Evolutionary conservation across 2,797 vertebrate genomes (phyloP).

Genomic region (Helicolenus hilgendorfi): DNA sequence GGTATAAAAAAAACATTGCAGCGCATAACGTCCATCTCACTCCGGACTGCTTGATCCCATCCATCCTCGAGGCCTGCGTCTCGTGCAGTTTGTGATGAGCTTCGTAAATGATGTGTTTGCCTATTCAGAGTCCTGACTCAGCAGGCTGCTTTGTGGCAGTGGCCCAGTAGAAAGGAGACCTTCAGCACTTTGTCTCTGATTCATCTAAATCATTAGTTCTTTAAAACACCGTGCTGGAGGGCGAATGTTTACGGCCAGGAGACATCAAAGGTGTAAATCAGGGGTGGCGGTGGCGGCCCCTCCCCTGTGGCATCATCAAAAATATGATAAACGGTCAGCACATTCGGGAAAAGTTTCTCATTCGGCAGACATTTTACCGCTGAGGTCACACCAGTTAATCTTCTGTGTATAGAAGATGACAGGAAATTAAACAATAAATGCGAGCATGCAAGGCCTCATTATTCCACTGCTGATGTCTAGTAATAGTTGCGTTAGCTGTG

Average conservation of each 20-base stretch:
- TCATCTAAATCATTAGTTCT: conserved; percentile 80
- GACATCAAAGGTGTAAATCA: conserved; percentile 78
- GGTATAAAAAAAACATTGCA: not conserved
- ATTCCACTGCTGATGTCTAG: conserved; percentile 2
- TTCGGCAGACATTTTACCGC: conserved; percentile 20
- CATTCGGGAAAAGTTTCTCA: conserved; percentile 44
- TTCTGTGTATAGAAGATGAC: conserved; percentile 18
- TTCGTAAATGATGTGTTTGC: conserved; percentile 73
- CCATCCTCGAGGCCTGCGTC: conserved; percentile 22
- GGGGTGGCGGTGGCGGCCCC: conserved; percentile 1
- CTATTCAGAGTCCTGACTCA: conserved; percentile 72
- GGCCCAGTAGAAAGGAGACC: conserved; percentile 69
- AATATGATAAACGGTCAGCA: conserved; percentile 65
- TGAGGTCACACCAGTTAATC: conserved; percentile 57
- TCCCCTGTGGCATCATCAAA: conserved; percentile 55
- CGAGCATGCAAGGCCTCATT: conserved; percentile 16
- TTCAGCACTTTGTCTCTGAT: conserved; percentile 80
- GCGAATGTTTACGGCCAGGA: conserved; percentile 60
- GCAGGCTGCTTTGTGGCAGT: conserved; percentile 58
- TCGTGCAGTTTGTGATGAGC: conserved; percentile 62
- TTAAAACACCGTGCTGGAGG: conserved; percentile 66
- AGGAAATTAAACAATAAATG: conserved; percentile 40
- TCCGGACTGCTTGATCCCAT: conserved; percentile 14
- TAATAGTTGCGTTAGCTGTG: not conserved
- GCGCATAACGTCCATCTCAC: not conserved